These are phyloP conservation scores for Unio delphinus DNA, from an alignment of 2,888 invertebrate genomes.

Conservation along the genomic window DNA sequence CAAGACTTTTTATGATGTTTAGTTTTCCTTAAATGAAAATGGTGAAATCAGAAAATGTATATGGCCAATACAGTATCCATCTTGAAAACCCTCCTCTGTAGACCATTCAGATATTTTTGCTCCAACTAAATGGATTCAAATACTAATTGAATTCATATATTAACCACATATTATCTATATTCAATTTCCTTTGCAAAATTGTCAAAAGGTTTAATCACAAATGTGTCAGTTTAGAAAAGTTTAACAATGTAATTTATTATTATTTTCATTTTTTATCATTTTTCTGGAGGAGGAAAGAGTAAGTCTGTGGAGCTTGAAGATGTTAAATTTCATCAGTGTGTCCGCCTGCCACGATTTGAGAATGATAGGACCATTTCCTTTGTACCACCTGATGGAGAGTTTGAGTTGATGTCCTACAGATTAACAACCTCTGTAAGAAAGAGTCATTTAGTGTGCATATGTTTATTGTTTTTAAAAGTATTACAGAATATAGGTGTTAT, in stretches of 20 bases:
- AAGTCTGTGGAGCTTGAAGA: conserved; percentile 98
- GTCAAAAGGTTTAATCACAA: too few relatives aligned
- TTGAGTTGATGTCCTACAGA: conserved; percentile 98
- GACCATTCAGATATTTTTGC: too few relatives aligned
- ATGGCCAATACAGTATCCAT: too few relatives aligned
- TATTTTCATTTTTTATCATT: neutral
- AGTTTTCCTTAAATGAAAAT: too few relatives aligned
- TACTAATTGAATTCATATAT: too few relatives aligned
- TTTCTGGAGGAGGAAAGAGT: conserved; percentile 84
- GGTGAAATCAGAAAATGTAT: too few relatives aligned
- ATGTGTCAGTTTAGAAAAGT: too few relatives aligned
- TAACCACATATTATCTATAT: too few relatives aligned
- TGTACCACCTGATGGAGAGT: conserved; percentile 99
- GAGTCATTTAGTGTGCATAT: neutral
- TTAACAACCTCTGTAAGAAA: conserved; percentile 89
- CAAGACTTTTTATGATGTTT: too few relatives aligned
- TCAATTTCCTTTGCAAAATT: too few relatives aligned
- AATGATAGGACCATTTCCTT: conserved; percentile 98
- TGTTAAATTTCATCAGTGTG: conserved; percentile 99
- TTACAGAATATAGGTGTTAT: neutral
- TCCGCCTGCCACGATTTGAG: conserved; percentile 95
- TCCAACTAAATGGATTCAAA: too few relatives aligned
- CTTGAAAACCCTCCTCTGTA: too few relatives aligned
- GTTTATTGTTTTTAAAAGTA: neutral
- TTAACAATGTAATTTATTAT: neutral